Base-by-base conservation (phyloP, 2,797 vertebrate species). In the Pogonophryne albipinna region DNA sequence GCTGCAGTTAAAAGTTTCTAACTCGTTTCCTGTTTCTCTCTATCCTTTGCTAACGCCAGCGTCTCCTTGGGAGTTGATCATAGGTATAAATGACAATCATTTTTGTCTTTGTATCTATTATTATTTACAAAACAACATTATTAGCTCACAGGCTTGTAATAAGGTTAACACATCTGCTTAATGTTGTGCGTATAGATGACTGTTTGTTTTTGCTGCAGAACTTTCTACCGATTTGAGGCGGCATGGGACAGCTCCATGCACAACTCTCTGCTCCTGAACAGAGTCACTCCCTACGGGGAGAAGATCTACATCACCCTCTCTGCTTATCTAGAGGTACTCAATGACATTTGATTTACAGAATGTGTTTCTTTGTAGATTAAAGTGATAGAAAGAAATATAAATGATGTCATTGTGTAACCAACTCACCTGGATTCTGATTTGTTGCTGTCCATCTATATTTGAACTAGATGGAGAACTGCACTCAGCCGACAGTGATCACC, bases 181-280 rank as follows among this genome's bases (percentile, higher is more conserved):
- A 42, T 27, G 16, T 3, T 0, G 11, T 6, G 9, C 10, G 42
- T 3, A 59, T 15, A 12, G 9, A 44, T 56, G 8, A n/a, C 58
- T 4, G 67, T 63, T n/a, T n/a, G 0, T 69, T 80, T 38, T 73
- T 50, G 3, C 10, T 8, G 11, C 91, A 99, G 98, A 93, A 99
- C 96, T 9, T 99, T 99, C 85, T 99, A 96, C 92, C 97, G 98
- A 51, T 99, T 99, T 19, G 98, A 99, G 90, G 94, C 96, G 0
- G 98, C 98, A 0, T 99, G 98, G 98, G 98, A 99, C 82, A 99
- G 98, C 89, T 99, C 98, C 89, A 99, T 99, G 97, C 98, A 99
- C 95, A 99, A 99, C 94, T 99, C 98, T 0, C 93, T 99, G 56
- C 96, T 98, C 42, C 96, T 99, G 82, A 99, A 99, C 92, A 96